Evolutionary conservation across 2,797 vertebrate species (phyloP), one percentile per base, ranked within the genome.

Genomic region (Notoglanidium macrostoma): DNA sequence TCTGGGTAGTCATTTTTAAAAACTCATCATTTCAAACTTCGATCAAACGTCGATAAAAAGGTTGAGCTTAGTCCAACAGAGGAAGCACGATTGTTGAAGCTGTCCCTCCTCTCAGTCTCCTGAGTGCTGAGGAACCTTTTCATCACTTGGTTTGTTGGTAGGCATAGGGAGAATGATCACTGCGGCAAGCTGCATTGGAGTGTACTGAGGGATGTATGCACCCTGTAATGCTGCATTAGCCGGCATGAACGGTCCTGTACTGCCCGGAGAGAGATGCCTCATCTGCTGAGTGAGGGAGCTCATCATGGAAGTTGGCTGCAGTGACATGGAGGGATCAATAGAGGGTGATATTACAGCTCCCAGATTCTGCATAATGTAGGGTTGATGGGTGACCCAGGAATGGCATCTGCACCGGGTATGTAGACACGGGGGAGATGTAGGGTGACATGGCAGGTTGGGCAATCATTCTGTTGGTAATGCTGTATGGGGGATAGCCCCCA

Each of bases 391-490:
- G 96, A 99, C 94, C 98, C 98, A 99, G 90, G 98, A 99, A 99
- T 83, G 98, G 97, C 94, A 97, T 99, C 95, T 98, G 98, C 94
- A 99, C 96, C 98, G 99, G 98, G 95, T 99, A 99, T 86, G 98
- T 96, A 90, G 98, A 98, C 93, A 99, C 95, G 0, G 97, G 97
- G 93, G 98, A 99, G 91, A 99, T 97, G 92, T 98, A 99, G 17
- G 97, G 97, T 29, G 98, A 97, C 94, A 99, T 97, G 91, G 98
- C 96, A 29, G 97, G 96, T 88, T 98, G 98, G 89, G 98, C 96
- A 79, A 99, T 98, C 97, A 99, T 98, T 96, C 98, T 96, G 96
- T 98, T 99, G 90, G 98, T 96, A 95, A 99, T 98, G 95, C 97
- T 99, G 95, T 99, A 99, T 40, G 98, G 97, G 88, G 96, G 97